Conservation (phyloP, 1,140 invertebrate genomes). For the Ceratina japonica region DNA sequence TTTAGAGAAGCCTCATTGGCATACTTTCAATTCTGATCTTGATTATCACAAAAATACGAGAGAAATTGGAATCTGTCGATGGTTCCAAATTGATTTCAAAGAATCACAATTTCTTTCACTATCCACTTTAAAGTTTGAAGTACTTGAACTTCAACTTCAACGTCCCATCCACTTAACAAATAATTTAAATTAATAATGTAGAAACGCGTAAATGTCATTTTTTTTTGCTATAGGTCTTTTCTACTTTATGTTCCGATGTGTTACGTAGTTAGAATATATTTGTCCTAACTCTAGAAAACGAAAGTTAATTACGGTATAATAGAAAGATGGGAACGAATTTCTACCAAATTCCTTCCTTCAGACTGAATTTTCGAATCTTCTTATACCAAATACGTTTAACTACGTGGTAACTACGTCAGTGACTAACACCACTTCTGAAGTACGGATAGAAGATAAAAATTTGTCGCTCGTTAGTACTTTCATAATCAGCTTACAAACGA, state of each 20-base stretch:
- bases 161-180: neutral
- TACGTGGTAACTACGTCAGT: neutral
- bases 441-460: neutral
- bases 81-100: slow-evolving; percentile 15
- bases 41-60: neutral
- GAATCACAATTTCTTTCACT: slow-evolving; percentile 1
- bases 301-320: too few species aligned
- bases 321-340: too few species aligned
- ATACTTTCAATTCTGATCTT: neutral
- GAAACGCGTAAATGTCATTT: neutral
- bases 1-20: slow-evolving; percentile 8
- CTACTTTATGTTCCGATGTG: too few species aligned
- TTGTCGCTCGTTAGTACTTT: neutral
- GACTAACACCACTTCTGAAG: neutral
- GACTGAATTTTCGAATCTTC: slow-evolving; percentile 8
- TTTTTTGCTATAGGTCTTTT: neutral
- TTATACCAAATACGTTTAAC: too few species aligned
- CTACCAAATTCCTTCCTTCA: too few species aligned
- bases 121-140: neutral
- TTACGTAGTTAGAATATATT: too few species aligned
- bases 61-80: neutral
- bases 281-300: too few species aligned
- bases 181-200: neutral
- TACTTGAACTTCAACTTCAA: neutral
- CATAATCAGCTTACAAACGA: slow-evolving; percentile 25